Percentiles rank a stretch among this genome's conserved stretches.
Evolutionary conservation across 2,888 invertebrate species (phyloP).

Genomic region (Rhaphigaster nebulosa): DNA sequence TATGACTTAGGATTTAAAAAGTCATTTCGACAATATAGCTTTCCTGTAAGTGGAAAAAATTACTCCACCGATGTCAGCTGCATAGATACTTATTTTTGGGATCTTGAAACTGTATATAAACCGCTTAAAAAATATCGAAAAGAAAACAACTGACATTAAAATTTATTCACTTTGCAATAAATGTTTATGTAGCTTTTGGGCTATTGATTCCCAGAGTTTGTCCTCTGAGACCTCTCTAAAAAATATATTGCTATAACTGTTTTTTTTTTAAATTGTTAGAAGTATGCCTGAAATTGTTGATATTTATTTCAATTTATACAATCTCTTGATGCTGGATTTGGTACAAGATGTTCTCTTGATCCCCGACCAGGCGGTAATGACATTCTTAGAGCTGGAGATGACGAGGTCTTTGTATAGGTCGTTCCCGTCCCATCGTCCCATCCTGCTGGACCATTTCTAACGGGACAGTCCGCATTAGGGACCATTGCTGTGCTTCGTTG

Average conservation of each 20-base stretch:
- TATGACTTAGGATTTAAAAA: too few species aligned
- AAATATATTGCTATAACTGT: too few species aligned
- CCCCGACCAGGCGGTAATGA: neutral
- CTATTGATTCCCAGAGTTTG: neutral
- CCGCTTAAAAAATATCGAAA: too few species aligned
- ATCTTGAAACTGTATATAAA: too few species aligned
- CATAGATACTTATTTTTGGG: too few species aligned
- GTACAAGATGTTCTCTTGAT: neutral
- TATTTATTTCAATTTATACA: neutral
- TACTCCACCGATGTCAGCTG: too few species aligned
- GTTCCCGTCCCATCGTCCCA: neutral
- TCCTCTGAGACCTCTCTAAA: neutral
- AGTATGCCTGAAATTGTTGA: neutral
- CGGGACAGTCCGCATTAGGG: neutral
- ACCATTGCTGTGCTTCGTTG: neutral
- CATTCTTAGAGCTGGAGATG: neutral
- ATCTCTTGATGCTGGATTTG: neutral
- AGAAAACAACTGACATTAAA: too few species aligned
- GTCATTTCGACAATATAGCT: too few species aligned
- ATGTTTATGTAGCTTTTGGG: neutral
- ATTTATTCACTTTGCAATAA: too few species aligned
- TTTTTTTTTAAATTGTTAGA: too few species aligned
- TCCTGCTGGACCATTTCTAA: neutral
- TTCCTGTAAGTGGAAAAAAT: too few species aligned
- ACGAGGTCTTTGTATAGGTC: slow-evolving; percentile 16